These are phyloP conservation scores for Alethe castanea DNA, from an alignment of 2,113 vertebrate genomes.

Conservation along the genomic window DNA sequence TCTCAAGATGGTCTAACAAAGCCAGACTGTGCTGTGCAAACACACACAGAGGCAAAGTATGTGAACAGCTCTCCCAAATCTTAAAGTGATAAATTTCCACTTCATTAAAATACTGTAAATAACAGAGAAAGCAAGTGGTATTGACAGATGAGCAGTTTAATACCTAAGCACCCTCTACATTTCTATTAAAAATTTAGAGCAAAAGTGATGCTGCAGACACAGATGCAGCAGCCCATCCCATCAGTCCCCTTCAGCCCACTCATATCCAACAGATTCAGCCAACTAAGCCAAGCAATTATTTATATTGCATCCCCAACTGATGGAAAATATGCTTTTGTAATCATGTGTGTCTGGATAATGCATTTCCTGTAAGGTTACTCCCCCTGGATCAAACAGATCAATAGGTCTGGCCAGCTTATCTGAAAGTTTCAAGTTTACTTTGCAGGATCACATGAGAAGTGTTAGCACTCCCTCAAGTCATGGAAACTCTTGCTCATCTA, in stretches of 20 bases:
- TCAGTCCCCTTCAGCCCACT: not conserved
- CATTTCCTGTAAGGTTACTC: not conserved
- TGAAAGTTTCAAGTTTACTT: not conserved
- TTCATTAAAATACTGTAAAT: not conserved
- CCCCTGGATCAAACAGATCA: not conserved
- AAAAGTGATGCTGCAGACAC: not conserved
- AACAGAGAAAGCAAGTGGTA: not conserved
- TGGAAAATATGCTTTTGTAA: not conserved
- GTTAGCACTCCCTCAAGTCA: not conserved
- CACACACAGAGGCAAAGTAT: not conserved
- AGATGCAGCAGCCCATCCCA: not conserved
- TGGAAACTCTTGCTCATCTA: not conserved
- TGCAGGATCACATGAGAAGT: not conserved
- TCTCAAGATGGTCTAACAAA: not conserved
- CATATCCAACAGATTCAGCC: not conserved
- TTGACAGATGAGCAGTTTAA: not conserved
- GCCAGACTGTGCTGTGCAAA: rapidly evolving
- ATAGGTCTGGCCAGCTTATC: not conserved
- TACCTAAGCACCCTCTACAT: not conserved
- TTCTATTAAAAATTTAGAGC: not conserved
- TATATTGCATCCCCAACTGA: not conserved
- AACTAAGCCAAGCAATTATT: not conserved
- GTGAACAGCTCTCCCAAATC: not conserved
- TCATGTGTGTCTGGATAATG: not conserved
- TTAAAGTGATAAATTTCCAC: not conserved